Evolutionary conservation across 2,888 invertebrate species (phyloP).

Genomic region (Temnothorax rugatulus): DNA sequence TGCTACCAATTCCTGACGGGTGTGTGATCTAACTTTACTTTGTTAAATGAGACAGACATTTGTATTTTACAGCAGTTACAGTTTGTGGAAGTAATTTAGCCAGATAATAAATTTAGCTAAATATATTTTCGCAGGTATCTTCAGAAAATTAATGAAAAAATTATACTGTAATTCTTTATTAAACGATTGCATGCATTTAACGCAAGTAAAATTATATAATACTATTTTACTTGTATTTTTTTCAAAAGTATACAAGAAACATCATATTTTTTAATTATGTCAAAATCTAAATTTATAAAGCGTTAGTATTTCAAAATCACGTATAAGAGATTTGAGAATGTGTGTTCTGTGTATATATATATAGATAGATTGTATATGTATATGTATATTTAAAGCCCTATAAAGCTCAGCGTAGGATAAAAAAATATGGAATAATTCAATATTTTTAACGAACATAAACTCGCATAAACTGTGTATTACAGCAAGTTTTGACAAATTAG

Average conservation of each 20-base stretch:
- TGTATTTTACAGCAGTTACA: not conserved
- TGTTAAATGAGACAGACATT: not conserved
- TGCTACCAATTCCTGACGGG: not conserved
- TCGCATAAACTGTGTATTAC: conserved; percentile 12
- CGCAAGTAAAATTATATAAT: not conserved
- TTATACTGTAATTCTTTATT: not conserved
- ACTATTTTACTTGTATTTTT: not conserved
- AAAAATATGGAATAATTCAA: conserved; percentile 26
- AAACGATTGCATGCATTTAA: not conserved
- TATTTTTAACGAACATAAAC: conserved; percentile 35
- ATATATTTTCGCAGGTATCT: not conserved
- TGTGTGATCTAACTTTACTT: conserved; percentile 16
- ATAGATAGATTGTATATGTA: not conserved
- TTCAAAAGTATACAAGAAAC: not conserved
- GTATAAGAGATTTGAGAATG: not conserved
- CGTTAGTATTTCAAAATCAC: not conserved
- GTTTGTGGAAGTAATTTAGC: not conserved
- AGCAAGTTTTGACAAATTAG: conserved; percentile 29
- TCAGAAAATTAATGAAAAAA: not conserved
- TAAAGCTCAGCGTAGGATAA: not conserved
- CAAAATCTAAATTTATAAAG: not conserved
- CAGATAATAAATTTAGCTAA: too few species aligned
- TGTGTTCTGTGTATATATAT: not conserved
- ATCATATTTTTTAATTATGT: not conserved
- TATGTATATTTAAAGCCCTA: not conserved